These are phyloP conservation scores for Nipponia nippon DNA, from an alignment of 2,113 vertebrate species.

Conservation along the genomic window DNA sequence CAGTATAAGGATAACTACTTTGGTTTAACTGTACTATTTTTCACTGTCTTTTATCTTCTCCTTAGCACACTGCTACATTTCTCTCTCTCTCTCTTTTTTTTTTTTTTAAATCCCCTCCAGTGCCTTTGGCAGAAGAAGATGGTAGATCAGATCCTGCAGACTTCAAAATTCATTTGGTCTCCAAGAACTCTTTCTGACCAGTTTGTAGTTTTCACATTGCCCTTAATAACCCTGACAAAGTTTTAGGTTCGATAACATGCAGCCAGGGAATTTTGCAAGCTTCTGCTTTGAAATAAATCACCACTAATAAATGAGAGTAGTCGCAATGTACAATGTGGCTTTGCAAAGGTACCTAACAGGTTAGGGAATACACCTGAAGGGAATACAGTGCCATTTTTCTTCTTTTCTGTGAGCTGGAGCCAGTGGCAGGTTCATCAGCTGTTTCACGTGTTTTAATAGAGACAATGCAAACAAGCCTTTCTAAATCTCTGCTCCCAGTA, in stretches of 20 bases:
- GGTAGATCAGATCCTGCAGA: neutral
- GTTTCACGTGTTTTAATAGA: neutral
- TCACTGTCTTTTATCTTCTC: neutral
- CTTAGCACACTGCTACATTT: neutral
- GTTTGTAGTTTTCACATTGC: neutral
- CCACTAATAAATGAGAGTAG: neutral
- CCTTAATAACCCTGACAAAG: neutral
- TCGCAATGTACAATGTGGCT: neutral
- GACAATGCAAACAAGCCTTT: neutral
- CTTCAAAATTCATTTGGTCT: conserved; percentile 4
- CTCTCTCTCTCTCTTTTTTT: rapidly evolving
- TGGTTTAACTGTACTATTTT: neutral
- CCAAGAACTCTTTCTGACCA: neutral
- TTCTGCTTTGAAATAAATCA: conserved; percentile 2
- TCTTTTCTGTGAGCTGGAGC: neutral
- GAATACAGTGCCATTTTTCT: neutral
- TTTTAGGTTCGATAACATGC: neutral
- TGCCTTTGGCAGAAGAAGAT: neutral
- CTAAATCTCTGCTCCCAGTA: neutral
- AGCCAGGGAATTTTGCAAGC: neutral
- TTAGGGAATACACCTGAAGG: neutral
- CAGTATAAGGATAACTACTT: neutral
- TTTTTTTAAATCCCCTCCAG: neutral
- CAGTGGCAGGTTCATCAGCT: neutral
- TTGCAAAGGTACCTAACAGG: neutral